phyloP scores from a whole-genome alignment of 2,888 invertebrate genomes.

The Nephrocerus scutellatus region DNA sequence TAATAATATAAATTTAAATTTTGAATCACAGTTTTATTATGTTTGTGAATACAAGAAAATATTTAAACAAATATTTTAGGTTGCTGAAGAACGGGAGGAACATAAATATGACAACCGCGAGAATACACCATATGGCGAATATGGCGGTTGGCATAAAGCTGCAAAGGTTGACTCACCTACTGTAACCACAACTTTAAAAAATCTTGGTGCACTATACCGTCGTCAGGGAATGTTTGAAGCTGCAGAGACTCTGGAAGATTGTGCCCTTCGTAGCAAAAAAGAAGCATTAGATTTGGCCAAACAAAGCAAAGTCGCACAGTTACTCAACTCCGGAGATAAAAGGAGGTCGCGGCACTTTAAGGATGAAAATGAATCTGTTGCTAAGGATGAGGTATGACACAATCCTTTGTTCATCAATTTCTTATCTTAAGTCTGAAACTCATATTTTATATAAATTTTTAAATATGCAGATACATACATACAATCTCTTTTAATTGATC shows the following conservation, averaged over 20 bases:
- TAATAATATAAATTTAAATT: no score
- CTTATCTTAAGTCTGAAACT: no score
- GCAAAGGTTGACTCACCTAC: conserved; percentile 97
- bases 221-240: conserved; percentile 99
- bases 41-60: conserved; percentile 9
- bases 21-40: conserved; percentile 1
- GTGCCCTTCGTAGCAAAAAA: conserved; percentile 91
- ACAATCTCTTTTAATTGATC: no score
- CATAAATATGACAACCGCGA: conserved; percentile 85
- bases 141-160: conserved; percentile 96
- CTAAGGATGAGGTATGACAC: conserved; percentile 41
- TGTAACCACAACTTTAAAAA: conserved; percentile 96
- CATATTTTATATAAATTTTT: no score
- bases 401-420: no score
- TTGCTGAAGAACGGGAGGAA: conserved; percentile 97
- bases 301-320: conserved; percentile 76
- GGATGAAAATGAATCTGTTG: conserved; percentile 37
- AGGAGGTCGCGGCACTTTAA: conserved; percentile 53
- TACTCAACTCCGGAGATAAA: conserved; percentile 55
- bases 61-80: conserved; percentile 61
- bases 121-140: conserved; percentile 78
- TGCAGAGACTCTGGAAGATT: conserved; percentile 97
- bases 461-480: no score
- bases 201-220: conserved; percentile 94
- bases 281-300: conserved; percentile 93